Base-by-base conservation (phyloP, 2,888 invertebrate species). In the Acanthosoma haemorrhoidale region DNA sequence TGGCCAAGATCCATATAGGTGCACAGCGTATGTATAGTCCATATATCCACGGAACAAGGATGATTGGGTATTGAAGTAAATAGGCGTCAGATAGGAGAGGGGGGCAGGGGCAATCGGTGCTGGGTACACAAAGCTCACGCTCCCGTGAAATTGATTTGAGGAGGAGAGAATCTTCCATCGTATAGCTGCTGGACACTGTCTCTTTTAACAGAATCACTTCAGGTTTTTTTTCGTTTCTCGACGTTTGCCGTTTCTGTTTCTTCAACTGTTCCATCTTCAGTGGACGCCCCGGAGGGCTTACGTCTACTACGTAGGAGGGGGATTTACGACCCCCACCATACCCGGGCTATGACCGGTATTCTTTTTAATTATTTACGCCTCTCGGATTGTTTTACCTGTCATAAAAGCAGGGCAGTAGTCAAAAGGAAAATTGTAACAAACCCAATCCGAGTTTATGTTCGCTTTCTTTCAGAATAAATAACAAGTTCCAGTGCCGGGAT, bases 131-230 rank as follows among this genome's bases (percentile, higher is more conserved):
- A 74, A 74, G 74, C 73, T 73, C 73, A 74, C 71, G 71, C 72
- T 67, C 60, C 71, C 74, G 74, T 74, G 74, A 74, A 74, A 74
- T 74, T 74, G 74, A 74, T 73, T 74, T 71, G 51, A 68, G 64
- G 57, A 64, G 61, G 69, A 39, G 51, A 13, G 36, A 16, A 3
- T 18, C 11, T 6, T 4, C 32, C 9, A 36, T 9, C 9, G 38
- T 36, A 36, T 36, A 36, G 8, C 34, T 16, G 0, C 16, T 36
- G 32, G 60, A 32, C 60, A 60, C 34, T 13, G 16, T 34, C 29
- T 36, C 36, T 32, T 60, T 36, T 34, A 34, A 60, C 34, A 60
- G 32, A 60, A 34, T 36, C 16, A 21, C 13, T 36, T 13, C 38
- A 9, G 13, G 1, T 16, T 59, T 60, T 60, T 34, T 0, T 18